Evolutionary conservation across 2,888 invertebrate species (phyloP), one percentile per base, ranked within the genome.

Genomic region (Disparrhopalites patrizii): DNA sequence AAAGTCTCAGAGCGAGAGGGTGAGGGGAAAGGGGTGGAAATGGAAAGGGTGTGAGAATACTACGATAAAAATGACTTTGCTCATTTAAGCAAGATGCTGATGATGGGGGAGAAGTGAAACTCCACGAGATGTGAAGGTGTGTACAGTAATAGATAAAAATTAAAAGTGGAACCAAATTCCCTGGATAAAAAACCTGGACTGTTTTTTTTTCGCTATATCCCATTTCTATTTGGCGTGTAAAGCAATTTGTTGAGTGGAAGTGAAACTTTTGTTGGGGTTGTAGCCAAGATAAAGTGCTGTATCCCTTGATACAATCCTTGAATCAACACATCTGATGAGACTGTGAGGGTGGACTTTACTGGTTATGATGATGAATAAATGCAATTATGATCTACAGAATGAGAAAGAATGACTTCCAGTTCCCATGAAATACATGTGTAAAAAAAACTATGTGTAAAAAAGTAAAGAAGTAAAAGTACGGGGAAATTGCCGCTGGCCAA

Each of bases 361-460:
- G 56, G 36, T 23, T 56, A 56, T 56, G 50, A 55, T 55, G 63
- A 63, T n/a, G n/a, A n/a, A n/a, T n/a, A 63, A 56, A 63, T 55
- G 56, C 56, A 63, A 63, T 63, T 63, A 63, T 63, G 47, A 47
- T 57, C 40, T n/a, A n/a, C n/a, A n/a, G n/a, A 57, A 27, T 38
- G 54, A 54, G 56, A 57, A 55, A 55, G 55, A 55, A 55, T 23
- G 36, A 43, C 36, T 36, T 13, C 31, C 38, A 40, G 57, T 36
- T 57, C 40, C 57, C 57, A 57, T 57, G n/a, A n/a, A n/a, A n/a
- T n/a, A n/a, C n/a, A n/a, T n/a, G n/a, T n/a, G 57, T n/a, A 40
- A 57, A 28, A 57, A 31, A 56, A 38, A n/a, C n/a, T n/a, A n/a
- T n/a, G n/a, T n/a, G n/a, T n/a, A n/a, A n/a, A n/a, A n/a, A n/a